A percentile compares a stretch with the other conserved stretches of the same genome.
phyloP scores from a whole-genome alignment of 2,113 vertebrate species.

The Oreocharis arfaki region DNA sequence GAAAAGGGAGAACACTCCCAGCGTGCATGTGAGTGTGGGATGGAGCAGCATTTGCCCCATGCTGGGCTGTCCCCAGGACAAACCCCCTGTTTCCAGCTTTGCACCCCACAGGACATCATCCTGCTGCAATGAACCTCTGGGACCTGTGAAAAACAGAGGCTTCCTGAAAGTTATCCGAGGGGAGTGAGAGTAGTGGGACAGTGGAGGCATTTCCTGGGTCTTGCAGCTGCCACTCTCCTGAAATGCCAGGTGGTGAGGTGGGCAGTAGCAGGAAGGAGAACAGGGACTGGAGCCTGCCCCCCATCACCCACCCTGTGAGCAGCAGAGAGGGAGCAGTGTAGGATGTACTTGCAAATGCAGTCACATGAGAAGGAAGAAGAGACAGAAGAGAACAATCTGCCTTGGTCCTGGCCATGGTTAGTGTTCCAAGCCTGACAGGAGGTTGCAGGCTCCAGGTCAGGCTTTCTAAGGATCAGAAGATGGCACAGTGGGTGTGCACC shows the following conservation, averaged over 20 bases:
- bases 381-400: not conserved
- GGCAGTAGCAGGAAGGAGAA: not conserved
- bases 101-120: accelerated
- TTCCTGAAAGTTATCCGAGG: accelerated
- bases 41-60: accelerated
- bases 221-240: accelerated
- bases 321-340: not conserved
- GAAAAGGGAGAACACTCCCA: not conserved
- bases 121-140: accelerated
- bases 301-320: accelerated
- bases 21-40: not conserved
- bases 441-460: not conserved
- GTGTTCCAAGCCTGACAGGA: not conserved
- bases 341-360: not conserved
- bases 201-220: not conserved
- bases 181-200: not conserved
- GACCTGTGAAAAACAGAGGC: not conserved
- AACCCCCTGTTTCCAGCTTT: not conserved
- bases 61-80: not conserved
- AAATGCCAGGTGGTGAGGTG: accelerated
- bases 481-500: not conserved
- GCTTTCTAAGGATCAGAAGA: not conserved
- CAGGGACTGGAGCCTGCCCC: accelerated
- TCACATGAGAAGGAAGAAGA: not conserved
- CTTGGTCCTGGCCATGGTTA: not conserved